Conservation (phyloP, 1,140 invertebrate genomes). For the Littorina saxatilis region DNA sequence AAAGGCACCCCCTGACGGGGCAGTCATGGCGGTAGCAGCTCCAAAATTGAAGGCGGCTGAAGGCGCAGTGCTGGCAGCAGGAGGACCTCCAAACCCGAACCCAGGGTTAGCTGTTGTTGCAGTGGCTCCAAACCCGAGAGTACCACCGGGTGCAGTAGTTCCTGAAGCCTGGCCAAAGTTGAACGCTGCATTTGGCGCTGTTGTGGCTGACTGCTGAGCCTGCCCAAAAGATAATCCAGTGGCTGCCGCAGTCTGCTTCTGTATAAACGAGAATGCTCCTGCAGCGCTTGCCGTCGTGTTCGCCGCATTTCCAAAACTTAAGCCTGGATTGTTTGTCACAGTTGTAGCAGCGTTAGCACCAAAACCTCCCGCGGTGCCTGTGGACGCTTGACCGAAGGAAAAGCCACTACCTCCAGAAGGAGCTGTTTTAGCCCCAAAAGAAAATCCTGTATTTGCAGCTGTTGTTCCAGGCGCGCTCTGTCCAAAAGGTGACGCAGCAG, state of each 20-base stretch:
- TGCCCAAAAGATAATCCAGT: no score
- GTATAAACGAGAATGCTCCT: background rate
- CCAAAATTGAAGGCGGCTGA: background rate
- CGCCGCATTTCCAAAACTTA: background rate
- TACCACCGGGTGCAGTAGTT: background rate
- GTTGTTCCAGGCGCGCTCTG: no score
- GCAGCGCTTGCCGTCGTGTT: background rate
- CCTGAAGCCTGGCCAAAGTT: background rate
- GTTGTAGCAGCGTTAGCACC: background rate
- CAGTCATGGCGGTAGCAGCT: background rate
- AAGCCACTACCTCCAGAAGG: background rate
- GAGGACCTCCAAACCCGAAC: background rate
- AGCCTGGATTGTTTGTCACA: background rate
- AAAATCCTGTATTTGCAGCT: background rate
- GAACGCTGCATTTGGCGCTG: background rate
- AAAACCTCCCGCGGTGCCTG: background rate
- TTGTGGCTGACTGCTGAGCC: background rate
- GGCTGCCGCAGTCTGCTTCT: background rate
- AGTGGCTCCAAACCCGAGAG: background rate
- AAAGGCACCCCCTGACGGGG: background rate
- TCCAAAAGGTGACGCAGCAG: background rate
- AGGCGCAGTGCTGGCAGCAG: background rate
- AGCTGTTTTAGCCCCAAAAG: background rate
- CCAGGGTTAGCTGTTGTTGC: background rate
- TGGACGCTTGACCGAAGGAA: background rate